Evolutionary conservation across 2,797 vertebrate genomes (phyloP).

Genomic region (Chromis chromis): DNA sequence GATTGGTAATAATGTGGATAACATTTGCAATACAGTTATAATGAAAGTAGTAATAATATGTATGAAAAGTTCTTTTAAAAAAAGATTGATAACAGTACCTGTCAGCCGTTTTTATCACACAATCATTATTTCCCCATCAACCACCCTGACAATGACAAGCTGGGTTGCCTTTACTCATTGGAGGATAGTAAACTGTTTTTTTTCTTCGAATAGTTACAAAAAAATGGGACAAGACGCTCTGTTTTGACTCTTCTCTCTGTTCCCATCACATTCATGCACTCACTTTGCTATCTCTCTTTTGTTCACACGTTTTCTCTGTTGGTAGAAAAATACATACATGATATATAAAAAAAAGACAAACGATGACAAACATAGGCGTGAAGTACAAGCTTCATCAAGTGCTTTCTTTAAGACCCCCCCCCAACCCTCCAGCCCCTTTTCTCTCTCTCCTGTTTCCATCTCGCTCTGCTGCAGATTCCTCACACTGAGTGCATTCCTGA

Average conservation of each 20-base stretch:
- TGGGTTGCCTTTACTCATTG: constrained; percentile 38
- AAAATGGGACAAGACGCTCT: constrained; percentile 27
- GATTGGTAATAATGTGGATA: constrained; percentile 77
- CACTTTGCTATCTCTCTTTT: constrained; percentile 58
- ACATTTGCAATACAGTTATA: constrained; percentile 81
- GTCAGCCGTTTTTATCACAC: constrained; percentile 77
- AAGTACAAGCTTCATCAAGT: constrained; percentile 80
- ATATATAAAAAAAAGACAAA: constrained; percentile 79
- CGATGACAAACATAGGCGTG: constrained; percentile 77
- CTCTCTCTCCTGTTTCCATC: neutral
- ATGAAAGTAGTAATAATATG: constrained; percentile 80
- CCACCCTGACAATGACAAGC: constrained; percentile 33
- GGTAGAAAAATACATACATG: constrained; percentile 86
- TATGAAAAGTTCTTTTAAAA: constrained; percentile 76
- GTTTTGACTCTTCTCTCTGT: constrained; percentile 48
- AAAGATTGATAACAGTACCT: constrained; percentile 83
- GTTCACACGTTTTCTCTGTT: constrained; percentile 68
- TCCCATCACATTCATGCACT: constrained; percentile 74
- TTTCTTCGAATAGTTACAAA: constrained; percentile 41
- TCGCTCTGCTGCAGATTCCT: constrained; percentile 45
- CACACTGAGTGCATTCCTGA: constrained; percentile 60
- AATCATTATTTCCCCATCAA: constrained; percentile 66
- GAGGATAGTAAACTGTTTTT: constrained; percentile 56
- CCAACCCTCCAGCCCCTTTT: constrained; percentile 1
- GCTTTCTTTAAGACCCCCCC: constrained; percentile 65